These are phyloP conservation scores for Dolomedes plantarius DNA, from an alignment of 2,888 invertebrate species.

Conservation along the genomic window DNA sequence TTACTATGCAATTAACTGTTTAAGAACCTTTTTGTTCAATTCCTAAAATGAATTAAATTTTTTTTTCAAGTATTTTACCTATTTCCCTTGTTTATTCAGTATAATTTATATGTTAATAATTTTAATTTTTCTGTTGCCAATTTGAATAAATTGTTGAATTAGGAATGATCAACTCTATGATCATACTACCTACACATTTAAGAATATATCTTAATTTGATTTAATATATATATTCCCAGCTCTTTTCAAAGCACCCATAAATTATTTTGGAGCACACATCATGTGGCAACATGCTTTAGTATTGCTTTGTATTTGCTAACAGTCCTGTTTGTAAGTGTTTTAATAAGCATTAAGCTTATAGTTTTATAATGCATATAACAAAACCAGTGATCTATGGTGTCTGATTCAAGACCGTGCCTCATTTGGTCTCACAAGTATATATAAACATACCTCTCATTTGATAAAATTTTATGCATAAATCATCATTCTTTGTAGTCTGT, in stretches of 20 bases:
- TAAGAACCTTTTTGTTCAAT: too few relatives aligned
- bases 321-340: conserved; percentile 22
- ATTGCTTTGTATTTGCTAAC: conserved; percentile 3
- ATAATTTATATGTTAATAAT: too few relatives aligned
- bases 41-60: too few relatives aligned
- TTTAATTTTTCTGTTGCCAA: too few relatives aligned
- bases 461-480: conserved; percentile 29
- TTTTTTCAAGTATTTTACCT: too few relatives aligned
- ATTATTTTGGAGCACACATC: too few relatives aligned
- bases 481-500: conserved; percentile 27
- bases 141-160: too few relatives aligned
- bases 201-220: too few relatives aligned
- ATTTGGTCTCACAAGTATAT: conserved; percentile 27
- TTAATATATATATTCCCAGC: background rate
- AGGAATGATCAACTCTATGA: too few relatives aligned
- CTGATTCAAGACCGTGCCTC: background rate
- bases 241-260: background rate
- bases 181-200: too few relatives aligned
- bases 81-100: too few relatives aligned
- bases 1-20: too few relatives aligned
- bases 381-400: conserved; percentile 5
- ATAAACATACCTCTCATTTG: conserved; percentile 25
- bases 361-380: conserved; percentile 12
- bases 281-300: background rate
- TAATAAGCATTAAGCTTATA: background rate